Evolutionary conservation across 2,113 vertebrate species (phyloP).

Genomic region (Leptobrachium ailaonicum): DNA sequence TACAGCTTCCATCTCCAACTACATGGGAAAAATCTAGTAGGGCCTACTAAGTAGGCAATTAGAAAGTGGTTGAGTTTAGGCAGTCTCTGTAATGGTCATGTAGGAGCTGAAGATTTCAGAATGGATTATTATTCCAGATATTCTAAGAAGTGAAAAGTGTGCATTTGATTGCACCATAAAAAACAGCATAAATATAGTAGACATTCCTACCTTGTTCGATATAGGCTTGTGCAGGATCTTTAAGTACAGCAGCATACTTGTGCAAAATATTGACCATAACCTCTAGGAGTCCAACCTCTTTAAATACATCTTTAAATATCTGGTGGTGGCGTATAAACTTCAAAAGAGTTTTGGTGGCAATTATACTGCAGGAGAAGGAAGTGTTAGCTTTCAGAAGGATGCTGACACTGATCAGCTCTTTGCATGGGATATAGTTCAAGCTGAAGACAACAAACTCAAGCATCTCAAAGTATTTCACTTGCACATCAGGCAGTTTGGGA

Average conservation of each 20-base stretch:
- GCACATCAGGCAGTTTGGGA: conserved; percentile 84
- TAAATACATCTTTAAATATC: conserved; percentile 95
- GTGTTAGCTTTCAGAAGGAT: conserved; percentile 92
- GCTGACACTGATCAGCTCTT: conserved; percentile 96
- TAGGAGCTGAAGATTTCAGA: too few relatives aligned
- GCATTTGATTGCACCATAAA: too few relatives aligned
- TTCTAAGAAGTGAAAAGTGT: too few relatives aligned
- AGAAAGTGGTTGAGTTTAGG: too few relatives aligned
- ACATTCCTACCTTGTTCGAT: conserved; percentile 82
- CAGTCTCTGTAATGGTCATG: too few relatives aligned
- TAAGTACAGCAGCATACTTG: conserved; percentile 96
- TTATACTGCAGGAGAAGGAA: conserved; percentile 89
- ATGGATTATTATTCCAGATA: too few relatives aligned
- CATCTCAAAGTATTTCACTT: conserved; percentile 95
- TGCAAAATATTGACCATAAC: conserved; percentile 97
- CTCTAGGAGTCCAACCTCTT: conserved; percentile 95
- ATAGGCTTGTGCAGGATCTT: conserved; percentile 83
- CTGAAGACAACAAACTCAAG: conserved; percentile 95
- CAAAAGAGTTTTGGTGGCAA: conserved; percentile 84
- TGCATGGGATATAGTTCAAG: conserved; percentile 97
- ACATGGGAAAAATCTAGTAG: too few relatives aligned
- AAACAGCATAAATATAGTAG: conserved; percentile 1
- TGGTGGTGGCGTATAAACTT: conserved; percentile 89
- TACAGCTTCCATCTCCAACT: too few relatives aligned
- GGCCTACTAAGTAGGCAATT: too few relatives aligned